Evolutionary conservation across 2,797 vertebrate species (phyloP), one percentile per base, ranked within the genome.

Genomic region (Mastacembelus armatus): DNA sequence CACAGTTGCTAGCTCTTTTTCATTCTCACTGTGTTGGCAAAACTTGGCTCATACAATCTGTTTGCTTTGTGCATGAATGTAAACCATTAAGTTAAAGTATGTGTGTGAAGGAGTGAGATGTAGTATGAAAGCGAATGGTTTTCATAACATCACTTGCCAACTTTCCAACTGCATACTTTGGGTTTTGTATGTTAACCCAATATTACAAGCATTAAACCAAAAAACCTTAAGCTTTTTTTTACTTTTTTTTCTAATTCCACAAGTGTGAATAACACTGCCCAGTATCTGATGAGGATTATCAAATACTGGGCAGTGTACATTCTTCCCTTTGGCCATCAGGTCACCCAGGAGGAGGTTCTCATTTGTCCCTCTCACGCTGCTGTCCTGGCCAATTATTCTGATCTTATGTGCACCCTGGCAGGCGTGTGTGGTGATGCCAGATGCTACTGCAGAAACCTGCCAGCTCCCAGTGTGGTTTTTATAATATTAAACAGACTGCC

Each of bases 361-460:
- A 85, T 90, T 89, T 90, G 86, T 90, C 83, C 75, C 71, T 86
- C 83, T 89, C 88, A 84, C 66, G 83, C 88, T 85, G 86, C 72
- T 74, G 83, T 88, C 83, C 84, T 32, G 73, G 72, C 81, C 73
- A 88, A 88, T 88, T 86, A 88, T 84, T 86, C 83, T 77, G 77
- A 78, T 91, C 77, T 88, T 85, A 87, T 77, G 82, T 85, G 70
- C 22, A 15, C 54, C 76, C 78, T 90, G 88, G 85, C 87, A 89
- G 80, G 72, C 64, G 58, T 80, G 54, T 62, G 74, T 5, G 52
- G 79, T 71, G 90, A 87, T 56, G 77, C 88, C 90, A 91, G 87
- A 89, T 91, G 90, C 89, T 85, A 56, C 85, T 85, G 76, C 78
- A 82, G 45, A 85, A 80, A 75, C 76, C 71, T 10, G 16, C 61